phyloP scores from a whole-genome alignment of 2,888 invertebrate genomes.

The Zaprionus bogoriensis region DNA sequence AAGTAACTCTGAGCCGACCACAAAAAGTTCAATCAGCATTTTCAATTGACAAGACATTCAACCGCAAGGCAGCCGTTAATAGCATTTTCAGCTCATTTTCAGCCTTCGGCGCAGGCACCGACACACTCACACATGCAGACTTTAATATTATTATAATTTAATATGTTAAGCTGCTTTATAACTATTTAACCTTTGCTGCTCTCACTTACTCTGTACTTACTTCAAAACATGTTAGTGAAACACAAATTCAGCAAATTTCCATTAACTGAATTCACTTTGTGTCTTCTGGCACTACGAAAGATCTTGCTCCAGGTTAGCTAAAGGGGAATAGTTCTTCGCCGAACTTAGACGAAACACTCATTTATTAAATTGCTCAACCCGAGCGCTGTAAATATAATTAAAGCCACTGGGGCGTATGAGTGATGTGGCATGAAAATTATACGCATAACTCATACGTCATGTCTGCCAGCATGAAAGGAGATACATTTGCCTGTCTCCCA shows the following conservation, averaged over 20 bases:
- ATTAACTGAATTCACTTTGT: neutral
- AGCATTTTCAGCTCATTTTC: conserved; percentile 6
- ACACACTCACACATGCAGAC: neutral
- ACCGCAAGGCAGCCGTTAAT: conserved; percentile 4
- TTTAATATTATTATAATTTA: neutral
- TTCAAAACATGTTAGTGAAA: neutral
- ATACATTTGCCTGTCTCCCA: conserved; percentile 35
- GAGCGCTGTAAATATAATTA: conserved; percentile 46
- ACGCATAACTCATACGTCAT: conserved; percentile 67
- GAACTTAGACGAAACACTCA: neutral
- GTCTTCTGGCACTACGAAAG: neutral
- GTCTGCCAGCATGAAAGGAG: conserved; percentile 40
- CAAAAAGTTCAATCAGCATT: neutral
- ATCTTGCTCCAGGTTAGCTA: neutral
- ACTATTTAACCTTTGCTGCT: neutral
- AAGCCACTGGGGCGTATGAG: conserved; percentile 53
- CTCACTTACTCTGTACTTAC: neutral
- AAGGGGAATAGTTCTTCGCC: too few species aligned
- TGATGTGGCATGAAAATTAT: conserved; percentile 65
- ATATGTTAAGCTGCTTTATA: conserved; percentile 8
- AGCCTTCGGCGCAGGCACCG: neutral
- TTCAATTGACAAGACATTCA: neutral
- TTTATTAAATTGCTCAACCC: conserved; percentile 2
- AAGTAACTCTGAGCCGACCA: neutral
- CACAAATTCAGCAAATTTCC: neutral